Evolutionary conservation across 2,113 vertebrate species (phyloP), one percentile per base, ranked within the genome.

Genomic region (Lamprologus lemairii): DNA sequence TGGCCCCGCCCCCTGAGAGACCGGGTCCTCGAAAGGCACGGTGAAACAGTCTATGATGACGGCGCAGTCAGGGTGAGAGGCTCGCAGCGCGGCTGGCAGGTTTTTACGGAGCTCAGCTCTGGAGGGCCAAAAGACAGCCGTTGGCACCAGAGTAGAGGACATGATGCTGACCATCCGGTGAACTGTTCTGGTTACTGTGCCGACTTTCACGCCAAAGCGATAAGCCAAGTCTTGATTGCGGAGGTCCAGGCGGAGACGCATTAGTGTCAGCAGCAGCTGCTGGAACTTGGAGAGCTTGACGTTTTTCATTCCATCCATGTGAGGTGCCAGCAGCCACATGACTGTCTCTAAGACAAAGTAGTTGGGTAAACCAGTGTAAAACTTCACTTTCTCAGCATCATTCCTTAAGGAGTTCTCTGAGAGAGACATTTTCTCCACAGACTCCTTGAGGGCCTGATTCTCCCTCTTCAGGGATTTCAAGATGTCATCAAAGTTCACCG

Each of bases 311-410:
- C 85, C 92, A n/a, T 96, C 95, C 96, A 97, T 96, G 87, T 96
- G 96, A 2, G 96, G 96, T 0, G 95, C 93, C 82, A 97, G 92
- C 49, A 96, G 94, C 95, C 95, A 96, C 96, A 97, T 96, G 47
- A 97, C 95, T 0, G 96, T 96, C 91, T 96, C 96, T 5, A 97
- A 82, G 42, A 97, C 96, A 73, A 96, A 97, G 89, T 93, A 97
- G 93, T 96, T 97, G 5, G 96, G 96, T 54, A 97, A 83, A 73
- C 96, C 96, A 1, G 96, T 96, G 91, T 97, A 97, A 79, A 97
- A 97, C 85, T 93, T 92, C 1, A 97, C 96, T 37, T 97, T 97
- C 79, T 96, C 96, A 1, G 96, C 94, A 60, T 97, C 96, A 13
- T 95, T 96, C 90, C 90, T 95, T n/a, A 97, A 51, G 2, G 94